Conservation (phyloP, 2,888 invertebrate genomes). For the Drosophila percnosoma region DNA sequence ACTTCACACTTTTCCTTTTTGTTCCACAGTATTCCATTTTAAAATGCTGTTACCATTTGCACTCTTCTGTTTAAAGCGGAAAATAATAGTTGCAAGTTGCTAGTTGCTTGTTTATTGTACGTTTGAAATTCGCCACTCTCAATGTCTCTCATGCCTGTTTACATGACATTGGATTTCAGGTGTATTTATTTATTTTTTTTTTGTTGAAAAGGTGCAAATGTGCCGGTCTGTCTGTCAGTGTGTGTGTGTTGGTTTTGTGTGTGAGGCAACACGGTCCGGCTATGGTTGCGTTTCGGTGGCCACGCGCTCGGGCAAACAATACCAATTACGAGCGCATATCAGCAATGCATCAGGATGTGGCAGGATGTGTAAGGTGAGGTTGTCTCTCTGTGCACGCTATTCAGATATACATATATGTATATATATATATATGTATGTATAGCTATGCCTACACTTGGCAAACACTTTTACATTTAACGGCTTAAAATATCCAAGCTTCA, state of each 20-base stretch:
- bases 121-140: neutral
- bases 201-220: constrained; percentile 55
- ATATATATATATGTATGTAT: neutral
- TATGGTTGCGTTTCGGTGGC: constrained; percentile 32
- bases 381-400: constrained; percentile 18
- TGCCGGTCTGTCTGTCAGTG: constrained; percentile 11
- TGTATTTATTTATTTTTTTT: constrained; percentile 18
- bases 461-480: neutral
- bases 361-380: constrained; percentile 41
- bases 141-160: constrained; percentile 30
- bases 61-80: constrained; percentile 51
- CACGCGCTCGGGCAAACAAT: constrained; percentile 73
- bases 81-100: constrained; percentile 70
- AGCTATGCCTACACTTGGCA: neutral
- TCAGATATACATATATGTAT: constrained; percentile 29
- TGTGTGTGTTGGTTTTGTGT: constrained; percentile 15
- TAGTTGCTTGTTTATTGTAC: constrained; percentile 37
- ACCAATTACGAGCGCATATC: constrained; percentile 74
- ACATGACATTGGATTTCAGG: constrained; percentile 50
- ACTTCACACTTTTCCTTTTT: neutral
- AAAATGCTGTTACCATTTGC: neutral
- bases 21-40: neutral
- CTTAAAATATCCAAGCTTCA: neutral
- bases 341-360: constrained; percentile 60
- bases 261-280: constrained; percentile 23